A percentile compares a stretch with the other conserved stretches of the same genome.
phyloP scores from a whole-genome alignment of 2,888 invertebrate species.

The Caenorhabditis uteleia region DNA sequence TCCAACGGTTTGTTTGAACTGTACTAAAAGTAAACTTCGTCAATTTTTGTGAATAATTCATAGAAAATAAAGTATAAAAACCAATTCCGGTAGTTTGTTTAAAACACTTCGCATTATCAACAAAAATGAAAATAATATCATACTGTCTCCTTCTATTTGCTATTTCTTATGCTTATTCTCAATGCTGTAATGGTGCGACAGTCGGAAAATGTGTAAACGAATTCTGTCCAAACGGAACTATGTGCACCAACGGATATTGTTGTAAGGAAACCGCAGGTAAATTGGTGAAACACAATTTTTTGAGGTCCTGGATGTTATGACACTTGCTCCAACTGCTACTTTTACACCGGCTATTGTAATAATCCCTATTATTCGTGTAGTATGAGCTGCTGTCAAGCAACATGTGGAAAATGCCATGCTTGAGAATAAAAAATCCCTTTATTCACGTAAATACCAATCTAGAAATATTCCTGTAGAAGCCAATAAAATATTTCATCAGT shows the following conservation, averaged over 20 bases:
- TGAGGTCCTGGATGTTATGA: conserved; percentile 30
- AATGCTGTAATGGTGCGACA: conserved; percentile 17
- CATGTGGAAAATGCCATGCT: conserved; percentile 29
- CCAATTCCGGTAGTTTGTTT: no score
- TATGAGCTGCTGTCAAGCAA: conserved; percentile 32
- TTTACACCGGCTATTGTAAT: conserved; percentile 20
- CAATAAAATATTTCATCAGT: not conserved
- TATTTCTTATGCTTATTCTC: conserved; percentile 20
- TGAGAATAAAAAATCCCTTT: no score
- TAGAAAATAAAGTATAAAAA: no score
- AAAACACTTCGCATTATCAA: no score
- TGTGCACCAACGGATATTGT: conserved; percentile 37
- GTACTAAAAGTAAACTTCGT: no score
- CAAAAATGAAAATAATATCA: no score
- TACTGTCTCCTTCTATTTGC: no score
- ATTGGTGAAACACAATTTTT: not conserved
- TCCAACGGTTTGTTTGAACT: no score
- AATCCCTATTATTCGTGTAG: conserved; percentile 33
- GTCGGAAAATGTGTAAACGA: conserved; percentile 25
- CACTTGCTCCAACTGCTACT: conserved; percentile 24
- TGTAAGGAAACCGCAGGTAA: conserved; percentile 1
- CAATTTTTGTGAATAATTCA: no score
- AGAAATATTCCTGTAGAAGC: no score
- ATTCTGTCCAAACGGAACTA: conserved; percentile 29
- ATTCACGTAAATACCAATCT: no score